These are phyloP conservation scores for Spizella passerina DNA, from an alignment of 2,797 vertebrate genomes.

Conservation along the genomic window DNA sequence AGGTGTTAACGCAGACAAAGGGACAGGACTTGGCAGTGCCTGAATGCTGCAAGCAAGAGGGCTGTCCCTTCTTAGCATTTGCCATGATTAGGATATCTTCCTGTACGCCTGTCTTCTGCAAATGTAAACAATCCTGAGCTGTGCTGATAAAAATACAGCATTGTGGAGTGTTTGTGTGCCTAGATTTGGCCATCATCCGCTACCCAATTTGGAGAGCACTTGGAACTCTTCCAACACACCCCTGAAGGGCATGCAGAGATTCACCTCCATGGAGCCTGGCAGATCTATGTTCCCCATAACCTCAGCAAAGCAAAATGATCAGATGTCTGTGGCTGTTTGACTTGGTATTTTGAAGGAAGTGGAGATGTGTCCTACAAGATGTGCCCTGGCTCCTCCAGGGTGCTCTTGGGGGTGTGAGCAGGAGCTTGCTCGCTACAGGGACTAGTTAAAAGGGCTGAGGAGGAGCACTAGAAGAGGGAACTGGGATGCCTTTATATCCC, in stretches of 20 bases:
- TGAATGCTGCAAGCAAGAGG: not conserved
- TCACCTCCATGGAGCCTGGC: not conserved
- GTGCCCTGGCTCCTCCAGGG: not conserved
- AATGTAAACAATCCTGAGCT: not conserved
- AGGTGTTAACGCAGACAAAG: not conserved
- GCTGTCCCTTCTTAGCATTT: not conserved
- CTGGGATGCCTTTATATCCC: not conserved
- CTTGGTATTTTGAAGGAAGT: not conserved
- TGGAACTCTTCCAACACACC: not conserved
- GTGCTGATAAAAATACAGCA: not conserved
- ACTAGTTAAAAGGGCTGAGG: not conserved
- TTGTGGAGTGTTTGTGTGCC: not conserved
- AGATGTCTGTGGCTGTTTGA: fast-evolving
- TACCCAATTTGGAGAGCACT: not conserved
- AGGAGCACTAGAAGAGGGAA: not conserved
- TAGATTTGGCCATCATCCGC: not conserved
- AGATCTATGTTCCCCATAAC: not conserved
- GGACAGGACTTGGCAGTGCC: not conserved
- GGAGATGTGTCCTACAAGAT: not conserved
- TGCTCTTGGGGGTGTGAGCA: not conserved
- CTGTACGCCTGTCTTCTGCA: not conserved
- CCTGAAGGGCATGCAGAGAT: not conserved
- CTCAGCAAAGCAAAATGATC: not conserved
- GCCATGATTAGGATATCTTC: not conserved
- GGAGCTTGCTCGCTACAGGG: not conserved